Evolutionary conservation across 2,888 invertebrate species (phyloP).

Genomic region (Lepeophtheirus nordmannii): DNA sequence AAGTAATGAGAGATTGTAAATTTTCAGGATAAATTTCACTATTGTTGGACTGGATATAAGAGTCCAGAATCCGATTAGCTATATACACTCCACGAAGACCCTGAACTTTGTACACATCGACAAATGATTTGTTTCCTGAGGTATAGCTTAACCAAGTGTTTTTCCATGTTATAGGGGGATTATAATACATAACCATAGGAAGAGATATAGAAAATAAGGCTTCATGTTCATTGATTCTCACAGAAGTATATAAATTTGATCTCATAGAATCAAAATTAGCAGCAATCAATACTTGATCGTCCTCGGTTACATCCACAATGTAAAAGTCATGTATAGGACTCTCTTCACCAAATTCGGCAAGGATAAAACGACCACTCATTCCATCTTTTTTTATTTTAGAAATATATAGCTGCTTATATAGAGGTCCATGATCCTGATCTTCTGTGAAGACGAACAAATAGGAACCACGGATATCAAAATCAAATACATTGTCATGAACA

Average conservation of each 20-base stretch:
- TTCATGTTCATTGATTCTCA: constrained; percentile 40
- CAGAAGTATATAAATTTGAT: constrained; percentile 55
- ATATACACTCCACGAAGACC: constrained; percentile 76
- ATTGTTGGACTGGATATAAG: constrained; percentile 34
- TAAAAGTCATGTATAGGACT: constrained; percentile 52
- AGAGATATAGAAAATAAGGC: constrained; percentile 60
- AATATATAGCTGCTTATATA: constrained; percentile 12
- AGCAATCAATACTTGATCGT: constrained; percentile 30
- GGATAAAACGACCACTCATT: constrained; percentile 46
- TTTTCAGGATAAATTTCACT: constrained; percentile 52
- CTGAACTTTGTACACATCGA: constrained; percentile 71
- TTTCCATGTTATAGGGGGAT: constrained; percentile 63
- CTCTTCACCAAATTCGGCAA: constrained; percentile 51
- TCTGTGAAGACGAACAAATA: constrained; percentile 58
- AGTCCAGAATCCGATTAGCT: constrained; percentile 54
- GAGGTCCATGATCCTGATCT: background rate
- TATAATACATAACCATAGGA: constrained; percentile 62
- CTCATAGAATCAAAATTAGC: constrained; percentile 6
- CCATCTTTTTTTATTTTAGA: background rate
- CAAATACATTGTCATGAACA: constrained; percentile 52
- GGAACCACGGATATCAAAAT: constrained; percentile 64
- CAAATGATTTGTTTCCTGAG: constrained; percentile 61
- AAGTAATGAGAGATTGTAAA: constrained; percentile 61
- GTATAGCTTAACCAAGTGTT: constrained; percentile 50
- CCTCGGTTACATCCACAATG: constrained; percentile 65